These are phyloP conservation scores for Plecturocebus donacophilus DNA, from an alignment of 2,113 vertebrate genomes.

Conservation along the genomic window DNA sequence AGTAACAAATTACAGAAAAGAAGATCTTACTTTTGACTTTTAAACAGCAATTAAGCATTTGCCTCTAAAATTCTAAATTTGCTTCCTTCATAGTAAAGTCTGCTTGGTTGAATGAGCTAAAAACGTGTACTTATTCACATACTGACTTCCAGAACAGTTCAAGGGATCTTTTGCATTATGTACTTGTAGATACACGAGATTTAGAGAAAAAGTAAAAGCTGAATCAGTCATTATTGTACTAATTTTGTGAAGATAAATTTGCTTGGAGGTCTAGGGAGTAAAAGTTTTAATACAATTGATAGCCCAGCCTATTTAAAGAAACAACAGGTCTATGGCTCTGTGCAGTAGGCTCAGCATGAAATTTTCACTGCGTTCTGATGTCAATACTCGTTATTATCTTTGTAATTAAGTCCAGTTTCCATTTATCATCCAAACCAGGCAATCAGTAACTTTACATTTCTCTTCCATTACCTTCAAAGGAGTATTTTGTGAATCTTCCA, in stretches of 20 bases:
- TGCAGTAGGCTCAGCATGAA: neutral
- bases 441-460: neutral
- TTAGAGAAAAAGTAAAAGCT: neutral
- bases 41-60: neutral
- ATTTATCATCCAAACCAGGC: neutral
- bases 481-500: neutral
- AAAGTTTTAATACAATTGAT: neutral
- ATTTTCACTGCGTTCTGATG: neutral
- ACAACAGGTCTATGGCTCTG: neutral
- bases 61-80: slow-evolving; percentile 17
- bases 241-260: slow-evolving; percentile 10
- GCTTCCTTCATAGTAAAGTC: neutral
- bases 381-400: neutral
- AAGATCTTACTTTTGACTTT: neutral
- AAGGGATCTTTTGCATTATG: neutral
- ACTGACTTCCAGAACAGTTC: neutral
- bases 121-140: neutral
- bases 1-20: neutral
- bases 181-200: neutral
- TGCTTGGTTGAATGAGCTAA: neutral
- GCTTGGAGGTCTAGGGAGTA: neutral
- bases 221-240: neutral
- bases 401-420: slow-evolving; percentile 13
- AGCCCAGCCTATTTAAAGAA: neutral
- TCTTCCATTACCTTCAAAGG: neutral